Evolutionary conservation across 2,797 vertebrate genomes (phyloP), one percentile per base, ranked within the genome.

Genomic region (Harpagifer antarcticus): DNA sequence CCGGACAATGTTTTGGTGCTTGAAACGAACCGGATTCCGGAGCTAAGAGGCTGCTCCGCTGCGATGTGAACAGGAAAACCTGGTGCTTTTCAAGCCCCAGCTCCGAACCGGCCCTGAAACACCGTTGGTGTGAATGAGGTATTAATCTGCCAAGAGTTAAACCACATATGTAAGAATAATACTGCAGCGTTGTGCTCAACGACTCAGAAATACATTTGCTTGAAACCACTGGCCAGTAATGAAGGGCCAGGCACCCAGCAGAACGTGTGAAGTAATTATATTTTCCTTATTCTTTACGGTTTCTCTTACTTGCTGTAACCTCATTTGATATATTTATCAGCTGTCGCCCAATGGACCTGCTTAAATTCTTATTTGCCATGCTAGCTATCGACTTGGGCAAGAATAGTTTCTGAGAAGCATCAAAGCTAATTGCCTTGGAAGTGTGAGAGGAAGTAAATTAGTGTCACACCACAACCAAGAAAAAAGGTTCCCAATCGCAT

Each of bases 351-450:
- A 79, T 89, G 91, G 94, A 92, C 91, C 90, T 92, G 90, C 92
- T 94, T 93, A 93, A 93, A 92, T 93, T 94, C 87, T 67, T 91
- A 91, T 94, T 95, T 90, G 88, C 91, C 88, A 93, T 90, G 89
- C 91, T 91, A 91, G 92, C 92, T 94, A 94, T 95, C 87, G 79
- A 92, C 88, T 92, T 82, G 87, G 89, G 91, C 92, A 91, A 93
- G 91, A 93, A 93, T 90, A 92, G 91, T 93, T 93, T 93, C 91
- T 90, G 87, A 94, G 92, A 92, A 92, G 93, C 93, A 95, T 95
- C 94, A 95, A 95, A 94, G 94, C 92, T 94, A 95, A 95, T 95
- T 95, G 94, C 93, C 90, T 95, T 94, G 93, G 93, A 95, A 94
- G 91, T 95, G 92, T 91, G 94, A 91, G 93, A 85, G 84, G 90